Evolutionary conservation across 2,888 invertebrate species (phyloP).

Genomic region (Drosophila nr. perissopoda): DNA sequence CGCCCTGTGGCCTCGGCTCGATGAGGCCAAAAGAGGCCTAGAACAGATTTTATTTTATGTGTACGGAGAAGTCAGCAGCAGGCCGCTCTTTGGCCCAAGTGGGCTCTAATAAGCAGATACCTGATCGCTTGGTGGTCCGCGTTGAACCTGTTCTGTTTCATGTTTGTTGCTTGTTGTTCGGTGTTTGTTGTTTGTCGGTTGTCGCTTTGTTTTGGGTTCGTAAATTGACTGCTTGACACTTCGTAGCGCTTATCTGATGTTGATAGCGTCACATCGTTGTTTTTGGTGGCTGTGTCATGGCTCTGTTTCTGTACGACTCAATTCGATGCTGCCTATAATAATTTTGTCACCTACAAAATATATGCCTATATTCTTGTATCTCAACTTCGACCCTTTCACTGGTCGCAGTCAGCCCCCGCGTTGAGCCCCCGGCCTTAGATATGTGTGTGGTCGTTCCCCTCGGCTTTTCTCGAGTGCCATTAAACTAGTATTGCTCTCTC

Average conservation of each 20-base stretch:
- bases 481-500: conserved; percentile 58
- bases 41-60: conserved; percentile 51
- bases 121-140: conserved; percentile 70
- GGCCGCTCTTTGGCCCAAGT: conserved; percentile 37
- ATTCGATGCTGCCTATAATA: conserved; percentile 66
- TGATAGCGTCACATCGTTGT: conserved; percentile 73
- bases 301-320: conserved; percentile 14
- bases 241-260: conserved; percentile 73
- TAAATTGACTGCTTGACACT: conserved; percentile 79
- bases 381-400: conserved; percentile 59
- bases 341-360: conserved; percentile 83
- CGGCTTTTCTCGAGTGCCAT: conserved; percentile 67
- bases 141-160: conserved; percentile 74
- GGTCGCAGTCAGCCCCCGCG: conserved; percentile 61
- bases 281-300: conserved; percentile 27
- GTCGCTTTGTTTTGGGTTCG: conserved; percentile 78
- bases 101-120: conserved; percentile 46
- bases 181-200: conserved; percentile 34
- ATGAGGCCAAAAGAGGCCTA: neutral
- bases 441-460: conserved; percentile 68
- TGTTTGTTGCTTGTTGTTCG: conserved; percentile 9
- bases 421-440: conserved; percentile 13
- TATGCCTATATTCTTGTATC: conserved; percentile 63
- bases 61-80: conserved; percentile 78
- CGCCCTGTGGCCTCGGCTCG: conserved; percentile 29